Evolutionary conservation across 92 coral and sea anemone species (phyloP).

Genomic region (Parazoanthus atlanticus): DNA sequence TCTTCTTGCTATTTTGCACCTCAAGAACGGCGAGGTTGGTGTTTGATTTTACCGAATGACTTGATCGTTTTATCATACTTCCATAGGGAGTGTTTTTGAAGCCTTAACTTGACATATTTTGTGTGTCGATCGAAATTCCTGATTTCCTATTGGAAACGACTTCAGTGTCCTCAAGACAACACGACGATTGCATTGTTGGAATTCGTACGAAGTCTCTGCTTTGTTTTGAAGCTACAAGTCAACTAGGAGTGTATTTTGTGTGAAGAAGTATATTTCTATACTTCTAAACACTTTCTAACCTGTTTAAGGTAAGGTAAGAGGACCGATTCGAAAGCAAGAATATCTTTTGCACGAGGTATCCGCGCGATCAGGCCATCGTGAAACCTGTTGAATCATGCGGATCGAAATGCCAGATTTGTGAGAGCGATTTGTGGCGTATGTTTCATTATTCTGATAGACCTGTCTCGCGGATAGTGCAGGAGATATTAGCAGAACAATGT

Average conservation of each 20-base stretch:
- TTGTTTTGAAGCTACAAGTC: slow-evolving; percentile 81
- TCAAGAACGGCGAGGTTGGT: neutral
- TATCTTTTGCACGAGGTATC: slow-evolving; percentile 39
- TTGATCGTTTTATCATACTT: slow-evolving; percentile 88
- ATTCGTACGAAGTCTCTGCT: slow-evolving; percentile 78
- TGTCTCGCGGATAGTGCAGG: slow-evolving; percentile 2
- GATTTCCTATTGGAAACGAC: slow-evolving; percentile 91
- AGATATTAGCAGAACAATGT: slow-evolving; percentile 15
- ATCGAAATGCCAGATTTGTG: slow-evolving; percentile 33
- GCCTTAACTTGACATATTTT: slow-evolving; percentile 78
- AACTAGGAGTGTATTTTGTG: slow-evolving; percentile 72
- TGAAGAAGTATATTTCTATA: slow-evolving; percentile 73
- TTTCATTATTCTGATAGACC: neutral
- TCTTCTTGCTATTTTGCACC: slow-evolving; percentile 7
- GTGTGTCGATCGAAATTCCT: slow-evolving; percentile 86
- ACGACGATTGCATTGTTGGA: slow-evolving; percentile 67
- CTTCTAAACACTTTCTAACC: slow-evolving; percentile 70
- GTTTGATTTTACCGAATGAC: slow-evolving; percentile 61
- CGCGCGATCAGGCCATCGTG: slow-evolving; percentile 36
- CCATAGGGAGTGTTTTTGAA: slow-evolving; percentile 96
- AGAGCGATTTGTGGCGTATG: slow-evolving; percentile 34
- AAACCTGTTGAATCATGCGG: slow-evolving; percentile 54
- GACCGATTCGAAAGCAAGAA: neutral
- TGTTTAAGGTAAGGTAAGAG: slow-evolving; percentile 76
- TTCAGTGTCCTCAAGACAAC: slow-evolving; percentile 65